Evolutionary conservation across 1,140 invertebrate species (phyloP).

Genomic region (Oryzaephilus surinamensis): DNA sequence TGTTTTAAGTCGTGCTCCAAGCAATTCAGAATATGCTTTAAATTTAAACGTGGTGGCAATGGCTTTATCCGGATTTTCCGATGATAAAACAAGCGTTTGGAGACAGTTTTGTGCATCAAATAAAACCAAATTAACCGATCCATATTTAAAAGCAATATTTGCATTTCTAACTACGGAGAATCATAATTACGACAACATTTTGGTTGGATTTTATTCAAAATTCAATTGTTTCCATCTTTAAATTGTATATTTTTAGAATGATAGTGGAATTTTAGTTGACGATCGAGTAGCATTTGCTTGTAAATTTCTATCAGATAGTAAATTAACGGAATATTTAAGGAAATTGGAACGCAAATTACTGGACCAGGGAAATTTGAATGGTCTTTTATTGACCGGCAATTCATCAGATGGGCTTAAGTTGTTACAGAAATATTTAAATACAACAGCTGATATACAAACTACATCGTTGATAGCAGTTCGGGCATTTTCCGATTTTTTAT

Average conservation of each 20-base stretch:
- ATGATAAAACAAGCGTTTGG: slow-evolving; percentile 74
- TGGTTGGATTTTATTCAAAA: slow-evolving; percentile 46
- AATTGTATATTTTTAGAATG: slow-evolving; percentile 47
- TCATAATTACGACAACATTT: slow-evolving; percentile 66
- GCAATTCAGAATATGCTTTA: slow-evolving; percentile 29
- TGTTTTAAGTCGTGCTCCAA: slow-evolving; percentile 62
- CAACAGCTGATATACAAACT: slow-evolving; percentile 87
- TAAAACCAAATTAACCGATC: slow-evolving; percentile 63
- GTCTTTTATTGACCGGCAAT: slow-evolving; percentile 74
- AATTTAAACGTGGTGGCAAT: slow-evolving; percentile 65
- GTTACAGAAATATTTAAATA: slow-evolving; percentile 80
- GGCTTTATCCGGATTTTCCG: slow-evolving; percentile 79
- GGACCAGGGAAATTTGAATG: slow-evolving; percentile 70
- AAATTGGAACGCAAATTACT: slow-evolving; percentile 57
- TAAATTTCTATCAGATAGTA: slow-evolving; percentile 72
- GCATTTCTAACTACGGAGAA: slow-evolving; percentile 77
- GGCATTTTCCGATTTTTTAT: slow-evolving; percentile 54
- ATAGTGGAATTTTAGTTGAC: slow-evolving; percentile 68
- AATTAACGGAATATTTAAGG: slow-evolving; percentile 69
- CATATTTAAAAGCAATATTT: slow-evolving; percentile 86
- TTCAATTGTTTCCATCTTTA: slow-evolving; percentile 4
- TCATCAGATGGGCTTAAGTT: slow-evolving; percentile 63
- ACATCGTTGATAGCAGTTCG: slow-evolving; percentile 70
- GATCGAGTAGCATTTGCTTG: slow-evolving; percentile 92
- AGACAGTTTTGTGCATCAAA: slow-evolving; percentile 63